phyloP scores from a whole-genome alignment of 2,797 vertebrate species.

The Microctenopoma stevenorrisi region DNA sequence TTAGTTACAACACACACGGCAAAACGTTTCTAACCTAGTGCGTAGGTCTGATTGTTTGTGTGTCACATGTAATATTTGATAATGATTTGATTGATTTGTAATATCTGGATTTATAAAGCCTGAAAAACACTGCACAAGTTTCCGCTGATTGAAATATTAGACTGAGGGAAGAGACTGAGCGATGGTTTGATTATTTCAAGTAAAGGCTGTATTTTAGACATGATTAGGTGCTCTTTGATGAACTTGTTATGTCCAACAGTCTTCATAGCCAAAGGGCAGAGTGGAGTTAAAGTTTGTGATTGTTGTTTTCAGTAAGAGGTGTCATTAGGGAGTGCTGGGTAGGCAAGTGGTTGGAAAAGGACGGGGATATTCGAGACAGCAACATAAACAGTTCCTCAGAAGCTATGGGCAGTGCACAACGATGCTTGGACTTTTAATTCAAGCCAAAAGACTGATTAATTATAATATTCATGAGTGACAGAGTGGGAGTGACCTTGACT shows the following conservation, averaged over 20 bases:
- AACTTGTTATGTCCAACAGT: conserved; percentile 23
- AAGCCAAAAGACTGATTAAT: conserved; percentile 81
- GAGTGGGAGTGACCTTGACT: conserved; percentile 83
- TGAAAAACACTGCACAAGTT: not conserved
- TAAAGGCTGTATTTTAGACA: conserved; percentile 8
- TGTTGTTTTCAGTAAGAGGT: conserved; percentile 50
- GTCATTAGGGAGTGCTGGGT: conserved; percentile 39
- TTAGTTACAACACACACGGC: conserved; percentile 5
- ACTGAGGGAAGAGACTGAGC: not conserved
- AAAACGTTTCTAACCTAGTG: not conserved
- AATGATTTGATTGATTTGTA: no score
- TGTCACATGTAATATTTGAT: conserved; percentile 1
- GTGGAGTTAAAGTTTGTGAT: conserved; percentile 17
- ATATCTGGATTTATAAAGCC: not conserved
- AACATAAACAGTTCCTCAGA: conserved; percentile 61
- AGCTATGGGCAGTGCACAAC: conserved; percentile 55
- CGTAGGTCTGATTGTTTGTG: conserved; percentile 5
- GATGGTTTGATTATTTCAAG: conserved; percentile 15
- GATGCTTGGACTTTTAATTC: conserved; percentile 71
- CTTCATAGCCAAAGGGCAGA: conserved; percentile 22
- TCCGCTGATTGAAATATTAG: not conserved
- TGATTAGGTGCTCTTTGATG: not conserved
- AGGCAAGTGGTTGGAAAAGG: conserved; percentile 34
- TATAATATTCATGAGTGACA: conserved; percentile 82
- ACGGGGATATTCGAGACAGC: conserved; percentile 14